These are phyloP conservation scores for Lytechinus pictus DNA, from an alignment of 35 echinoderm and acorn worm genomes.

Conservation along the genomic window DNA sequence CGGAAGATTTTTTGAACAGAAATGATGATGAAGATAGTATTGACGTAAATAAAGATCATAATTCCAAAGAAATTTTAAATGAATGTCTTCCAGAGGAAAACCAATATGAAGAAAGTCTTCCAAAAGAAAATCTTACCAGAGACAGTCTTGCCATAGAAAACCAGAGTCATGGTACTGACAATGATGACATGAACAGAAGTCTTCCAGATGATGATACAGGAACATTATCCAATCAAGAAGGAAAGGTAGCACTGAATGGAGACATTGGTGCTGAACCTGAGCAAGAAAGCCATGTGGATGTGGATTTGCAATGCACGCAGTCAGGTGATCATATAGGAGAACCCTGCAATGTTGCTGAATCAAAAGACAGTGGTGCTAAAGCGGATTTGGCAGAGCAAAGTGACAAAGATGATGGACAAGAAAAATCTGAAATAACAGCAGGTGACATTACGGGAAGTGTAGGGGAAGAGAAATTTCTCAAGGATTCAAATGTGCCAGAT, in stretches of 20 bases:
- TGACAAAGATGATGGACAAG: too few relatives aligned
- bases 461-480: too few relatives aligned
- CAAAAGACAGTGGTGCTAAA: too few relatives aligned
- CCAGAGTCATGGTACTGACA: not conserved
- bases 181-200: not conserved
- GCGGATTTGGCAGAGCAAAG: too few relatives aligned
- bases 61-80: not conserved
- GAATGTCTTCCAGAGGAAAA: not conserved
- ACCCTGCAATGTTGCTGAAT: too few relatives aligned
- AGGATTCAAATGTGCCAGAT: too few relatives aligned
- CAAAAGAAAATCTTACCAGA: not conserved
- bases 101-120: too few relatives aligned
- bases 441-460: too few relatives aligned
- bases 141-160: not conserved
- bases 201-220: slow-evolving; percentile 14
- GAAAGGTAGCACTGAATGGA: not conserved
- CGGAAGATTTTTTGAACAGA: not conserved
- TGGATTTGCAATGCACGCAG: too few relatives aligned
- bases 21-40: not conserved
- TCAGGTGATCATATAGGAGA: too few relatives aligned
- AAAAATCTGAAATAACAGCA: too few relatives aligned
- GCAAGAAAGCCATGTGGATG: too few relatives aligned
- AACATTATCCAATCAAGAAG: not conserved
- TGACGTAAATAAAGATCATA: not conserved
- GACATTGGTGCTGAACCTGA: not conserved